Evolutionary conservation across 2,113 vertebrate genomes (phyloP), one percentile per base, ranked within the genome.

Genomic region (Austrofundulus limnaeus): DNA sequence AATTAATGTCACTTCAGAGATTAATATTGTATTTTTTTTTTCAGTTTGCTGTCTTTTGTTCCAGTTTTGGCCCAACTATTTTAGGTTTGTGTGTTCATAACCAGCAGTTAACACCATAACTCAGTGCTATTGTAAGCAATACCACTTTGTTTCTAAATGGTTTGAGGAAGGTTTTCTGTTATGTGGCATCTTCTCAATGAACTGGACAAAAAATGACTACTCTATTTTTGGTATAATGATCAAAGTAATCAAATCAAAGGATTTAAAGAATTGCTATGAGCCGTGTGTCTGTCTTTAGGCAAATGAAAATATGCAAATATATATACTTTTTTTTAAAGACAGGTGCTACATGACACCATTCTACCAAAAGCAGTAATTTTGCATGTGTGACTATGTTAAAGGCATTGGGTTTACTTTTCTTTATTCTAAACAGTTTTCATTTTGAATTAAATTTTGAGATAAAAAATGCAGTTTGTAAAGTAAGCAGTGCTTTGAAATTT

Each of bases 261-360:
- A 92, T 92, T 91, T n/a, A n/a, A n/a, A n/a, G n/a, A 3, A 28
- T 28, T 28, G 87, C 48, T 94, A 90, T 93, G 90, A 92, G 90
- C 88, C 93, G 92, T 93, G 78, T 37, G 92, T 94, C 92, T 92
- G 90, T 92, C 78, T 46, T 46, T 91, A 89, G 89, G 88, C n/a
- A 19, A 91, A 94, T 92, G 92, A 93, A 94, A 94, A 96, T 96
- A 95, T 95, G 94, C 95, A 96, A 95, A 94, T 88, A 24, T 23
- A 25, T 55, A 34, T 21, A 14, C 91, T 87, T 93, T 75, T 72
- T 88, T 80, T 78, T 25, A 24, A 7, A 25, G 37, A 17, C 61
- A 34, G 47, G 51, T 79, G 58, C 70, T 19, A 60, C 52, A 38
- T 54, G 55, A 72, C 48, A 58, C 41, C 47, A 66, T 23, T 31